Base-by-base conservation (phyloP, 2,888 invertebrate species). In the Drosophila bunnanda region DNA sequence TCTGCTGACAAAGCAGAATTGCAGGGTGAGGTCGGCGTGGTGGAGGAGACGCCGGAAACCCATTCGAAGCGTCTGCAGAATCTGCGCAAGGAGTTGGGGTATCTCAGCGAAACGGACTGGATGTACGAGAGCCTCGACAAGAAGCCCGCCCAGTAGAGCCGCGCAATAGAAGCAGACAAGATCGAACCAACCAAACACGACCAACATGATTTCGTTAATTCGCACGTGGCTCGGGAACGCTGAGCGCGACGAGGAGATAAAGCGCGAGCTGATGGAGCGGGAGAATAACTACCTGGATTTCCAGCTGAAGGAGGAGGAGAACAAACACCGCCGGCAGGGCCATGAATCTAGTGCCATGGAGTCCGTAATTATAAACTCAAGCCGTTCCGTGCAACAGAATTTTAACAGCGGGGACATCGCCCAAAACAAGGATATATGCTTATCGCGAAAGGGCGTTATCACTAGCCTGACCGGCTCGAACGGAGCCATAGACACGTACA, bases 21-120 rank as follows among this genome's bases (percentile, higher is more conserved):
- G 1, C 72, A 80, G 3, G 83, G 87, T 32, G 92, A 91, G 56
- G 81, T 83, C 32, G 90, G 86, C 0, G 80, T 88, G 17, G 94
- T 94, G 82, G 93, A 93, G 80, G 93, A 94, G 0, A 93, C 94
- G 28, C 94, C 94, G 43, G 96, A 96, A 88, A 93, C 95, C 68
- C 96, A 96, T 80, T 93, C 95, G 67, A 95, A 95, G 88, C 93
- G 96, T 75, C 93, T 97, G 62, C 95, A 95, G 91, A 93, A 93
- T 39, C 91, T 97, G 41, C 93, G 96, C 67, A 96, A 96, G 91
- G 96, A 96, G 92, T 92, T 96, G 62, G 96, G 96, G 78, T 95
- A 95, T 89, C 92, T 97, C n/a, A 96, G 95, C 90, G 94, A 95
- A 59, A 96, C 96, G 0, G 96, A 96, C 89, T 97, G 97, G 97